These are phyloP conservation scores for Caradrina kadenii DNA, from an alignment of 2,888 invertebrate species.

Conservation along the genomic window DNA sequence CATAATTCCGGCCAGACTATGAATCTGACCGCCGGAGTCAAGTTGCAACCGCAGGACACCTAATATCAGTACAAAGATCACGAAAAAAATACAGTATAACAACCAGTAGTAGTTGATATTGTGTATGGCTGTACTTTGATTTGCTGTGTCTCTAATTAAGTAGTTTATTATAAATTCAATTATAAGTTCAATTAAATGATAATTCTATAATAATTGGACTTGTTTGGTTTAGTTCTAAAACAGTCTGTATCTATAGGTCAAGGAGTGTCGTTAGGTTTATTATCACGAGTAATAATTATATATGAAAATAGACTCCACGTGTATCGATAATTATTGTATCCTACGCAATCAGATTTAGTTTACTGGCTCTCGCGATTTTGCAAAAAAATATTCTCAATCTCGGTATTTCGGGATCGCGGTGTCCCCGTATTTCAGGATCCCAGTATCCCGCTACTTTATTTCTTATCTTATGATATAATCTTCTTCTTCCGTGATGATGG, in stretches of 20 bases:
- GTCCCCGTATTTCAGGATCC: no score
- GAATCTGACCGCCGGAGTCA: conserved; percentile 48
- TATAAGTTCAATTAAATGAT: neutral
- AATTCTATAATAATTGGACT: conserved; percentile 8
- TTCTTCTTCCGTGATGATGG: no score
- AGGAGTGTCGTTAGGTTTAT: neutral
- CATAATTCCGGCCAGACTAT: conserved; percentile 63
- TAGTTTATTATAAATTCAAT: neutral
- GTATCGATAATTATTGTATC: neutral
- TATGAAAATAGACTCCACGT: neutral
- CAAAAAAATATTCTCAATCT: no score
- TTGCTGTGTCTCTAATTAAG: no score
- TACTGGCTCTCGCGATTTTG: no score
- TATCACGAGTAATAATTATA: neutral
- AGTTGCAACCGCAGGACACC: conserved; percentile 64
- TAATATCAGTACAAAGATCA: conserved; percentile 50
- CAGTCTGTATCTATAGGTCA: conserved; percentile 6
- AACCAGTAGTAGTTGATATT: conserved; percentile 10
- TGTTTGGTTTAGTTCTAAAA: conserved; percentile 7
- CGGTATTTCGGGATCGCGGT: no score
- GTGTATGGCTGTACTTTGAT: conserved; percentile 21
- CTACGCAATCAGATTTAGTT: no score
- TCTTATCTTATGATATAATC: no score
- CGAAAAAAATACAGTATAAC: conserved; percentile 46
- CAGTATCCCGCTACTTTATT: no score